Conservation (phyloP, 2,888 invertebrate species). For the Microctonus aethiopoides region DNA sequence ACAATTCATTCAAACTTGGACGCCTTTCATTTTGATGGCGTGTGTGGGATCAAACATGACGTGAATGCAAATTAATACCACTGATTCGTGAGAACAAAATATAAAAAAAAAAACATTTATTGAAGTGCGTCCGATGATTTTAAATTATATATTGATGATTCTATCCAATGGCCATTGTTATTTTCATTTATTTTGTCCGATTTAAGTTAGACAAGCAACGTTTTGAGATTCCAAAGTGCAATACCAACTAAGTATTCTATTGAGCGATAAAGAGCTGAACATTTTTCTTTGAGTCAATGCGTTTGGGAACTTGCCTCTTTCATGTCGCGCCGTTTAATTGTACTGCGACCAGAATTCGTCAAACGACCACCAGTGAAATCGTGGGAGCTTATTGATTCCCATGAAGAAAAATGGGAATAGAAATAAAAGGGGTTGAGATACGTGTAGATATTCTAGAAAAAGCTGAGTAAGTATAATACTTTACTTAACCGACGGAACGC, state of each 20-base stretch:
- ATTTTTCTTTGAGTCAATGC: background rate
- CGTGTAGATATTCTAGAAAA: constrained; percentile 10
- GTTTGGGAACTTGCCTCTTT: constrained; percentile 3
- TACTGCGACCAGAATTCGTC: constrained; percentile 14
- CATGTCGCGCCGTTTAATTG: constrained; percentile 7
- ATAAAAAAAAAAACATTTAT: background rate
- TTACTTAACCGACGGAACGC: constrained; percentile 29
- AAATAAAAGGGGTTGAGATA: background rate
- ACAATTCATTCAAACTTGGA: background rate
- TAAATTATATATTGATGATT: background rate
- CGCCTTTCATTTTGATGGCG: background rate
- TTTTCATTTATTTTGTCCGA: background rate
- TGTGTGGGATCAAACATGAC: constrained; percentile 46
- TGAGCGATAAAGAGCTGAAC: background rate
- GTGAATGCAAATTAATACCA: constrained; percentile 32
- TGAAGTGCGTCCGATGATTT: background rate
- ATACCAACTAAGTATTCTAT: background rate
- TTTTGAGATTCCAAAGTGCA: background rate
- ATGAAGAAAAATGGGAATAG: background rate
- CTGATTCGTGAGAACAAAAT: constrained; percentile 48
- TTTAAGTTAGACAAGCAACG: background rate
- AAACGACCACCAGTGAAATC: constrained; percentile 2
- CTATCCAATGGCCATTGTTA: background rate
- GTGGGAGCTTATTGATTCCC: constrained; percentile 13
- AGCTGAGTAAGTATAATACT: constrained; percentile 3